phyloP scores from a whole-genome alignment of 1,140 invertebrate species.

The Drosophila prosaltans region DNA sequence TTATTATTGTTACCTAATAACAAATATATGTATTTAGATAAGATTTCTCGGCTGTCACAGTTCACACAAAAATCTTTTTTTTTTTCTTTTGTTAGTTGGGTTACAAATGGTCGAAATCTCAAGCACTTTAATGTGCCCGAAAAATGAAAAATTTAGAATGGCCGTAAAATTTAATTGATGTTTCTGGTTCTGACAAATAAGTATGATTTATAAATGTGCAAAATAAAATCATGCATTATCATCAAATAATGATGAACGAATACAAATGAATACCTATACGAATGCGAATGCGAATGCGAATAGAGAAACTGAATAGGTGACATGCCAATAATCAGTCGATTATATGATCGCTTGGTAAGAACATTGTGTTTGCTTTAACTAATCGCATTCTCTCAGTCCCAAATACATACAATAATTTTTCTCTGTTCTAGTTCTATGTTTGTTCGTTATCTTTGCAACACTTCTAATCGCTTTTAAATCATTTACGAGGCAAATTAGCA shows the following conservation, averaged over 20 bases:
- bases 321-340: slow-evolving; percentile 58
- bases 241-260: slow-evolving; percentile 15
- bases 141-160: slow-evolving; percentile 43
- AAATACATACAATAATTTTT: neutral
- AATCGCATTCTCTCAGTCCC: slow-evolving; percentile 42
- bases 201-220: slow-evolving; percentile 29
- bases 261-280: neutral
- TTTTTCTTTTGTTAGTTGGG: neutral
- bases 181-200: slow-evolving; percentile 21
- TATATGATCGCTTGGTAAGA: slow-evolving; percentile 41
- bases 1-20: neutral
- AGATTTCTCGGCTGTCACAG: slow-evolving; percentile 20
- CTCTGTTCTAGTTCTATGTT: slow-evolving; percentile 28
- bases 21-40: slow-evolving; percentile 22
- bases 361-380: slow-evolving; percentile 35
- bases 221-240: slow-evolving; percentile 39
- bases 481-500: slow-evolving; percentile 74
- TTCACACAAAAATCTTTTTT: too few species aligned
- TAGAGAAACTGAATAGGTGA: neutral
- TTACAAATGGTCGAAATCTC: slow-evolving; percentile 29
- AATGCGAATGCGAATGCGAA: neutral
- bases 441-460: slow-evolving; percentile 51
- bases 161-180: slow-evolving; percentile 65
- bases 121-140: slow-evolving; percentile 36
- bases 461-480: slow-evolving; percentile 75